A percentile compares a stretch with the other conserved stretches of the same genome.
Conservation (phyloP, 2,113 vertebrate genomes). For the Columbina picui region DNA sequence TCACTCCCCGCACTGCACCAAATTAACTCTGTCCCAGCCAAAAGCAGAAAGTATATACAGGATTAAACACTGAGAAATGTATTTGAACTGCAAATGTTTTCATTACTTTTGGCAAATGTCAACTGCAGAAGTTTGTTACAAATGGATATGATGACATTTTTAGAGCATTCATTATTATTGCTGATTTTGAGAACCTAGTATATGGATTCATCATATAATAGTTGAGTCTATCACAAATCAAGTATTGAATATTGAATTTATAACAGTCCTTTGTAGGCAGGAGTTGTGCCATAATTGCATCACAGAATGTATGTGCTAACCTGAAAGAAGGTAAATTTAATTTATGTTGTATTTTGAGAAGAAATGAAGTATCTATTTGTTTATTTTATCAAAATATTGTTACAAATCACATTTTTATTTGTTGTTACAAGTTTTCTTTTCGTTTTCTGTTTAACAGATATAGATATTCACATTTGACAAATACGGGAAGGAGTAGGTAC, state of each 20-base stretch:
- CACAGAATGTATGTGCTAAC: background rate
- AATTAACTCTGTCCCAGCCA: too few relatives aligned
- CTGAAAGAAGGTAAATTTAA: background rate
- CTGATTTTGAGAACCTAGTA: background rate
- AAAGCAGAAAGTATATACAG: background rate
- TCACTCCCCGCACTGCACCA: too few relatives aligned
- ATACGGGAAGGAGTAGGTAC: background rate
- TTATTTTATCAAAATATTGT: background rate
- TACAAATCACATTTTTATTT: background rate
- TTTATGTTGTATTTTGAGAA: background rate
- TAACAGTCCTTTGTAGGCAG: background rate
- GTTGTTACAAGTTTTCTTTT: background rate
- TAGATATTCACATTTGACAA: background rate
- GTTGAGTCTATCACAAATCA: background rate
- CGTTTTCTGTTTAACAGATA: background rate
- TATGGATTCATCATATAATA: background rate
- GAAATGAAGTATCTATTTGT: background rate
- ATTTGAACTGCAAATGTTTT: background rate
- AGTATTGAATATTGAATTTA: background rate
- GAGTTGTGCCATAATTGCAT: background rate
- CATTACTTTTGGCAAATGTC: background rate
- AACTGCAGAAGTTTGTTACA: background rate
- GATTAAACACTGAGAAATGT: background rate
- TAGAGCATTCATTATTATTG: background rate
- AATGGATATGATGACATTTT: conserved; percentile 7